Percentiles rank a stretch among this genome's conserved stretches.
phyloP scores from a whole-genome alignment of 2,888 invertebrate species.

The Slavum lentiscoides region DNA sequence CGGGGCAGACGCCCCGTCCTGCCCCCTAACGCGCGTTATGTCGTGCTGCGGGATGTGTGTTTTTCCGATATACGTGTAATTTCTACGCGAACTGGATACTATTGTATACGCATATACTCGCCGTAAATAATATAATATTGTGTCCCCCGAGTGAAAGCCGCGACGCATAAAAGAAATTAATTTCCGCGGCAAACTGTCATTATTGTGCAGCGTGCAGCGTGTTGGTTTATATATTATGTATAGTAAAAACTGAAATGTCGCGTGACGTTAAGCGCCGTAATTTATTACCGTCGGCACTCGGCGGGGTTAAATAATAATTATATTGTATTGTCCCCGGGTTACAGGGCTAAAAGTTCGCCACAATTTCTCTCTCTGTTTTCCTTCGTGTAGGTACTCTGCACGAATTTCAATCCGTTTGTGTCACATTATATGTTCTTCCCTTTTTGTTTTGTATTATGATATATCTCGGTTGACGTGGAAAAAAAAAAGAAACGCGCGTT shows the following conservation, averaged over 20 bases:
- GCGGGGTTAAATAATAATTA: constrained; percentile 41
- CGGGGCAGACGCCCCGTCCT: too few relatives aligned
- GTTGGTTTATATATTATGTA: constrained; percentile 9
- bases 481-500: too few relatives aligned
- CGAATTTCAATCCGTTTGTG: constrained; percentile 1
- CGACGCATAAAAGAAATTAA: constrained; percentile 36
- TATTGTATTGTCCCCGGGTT: not conserved
- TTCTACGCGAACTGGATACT: too few relatives aligned
- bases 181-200: constrained; percentile 30
- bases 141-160: not conserved
- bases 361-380: constrained; percentile 7
- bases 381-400: constrained; percentile 2
- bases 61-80: too few relatives aligned
- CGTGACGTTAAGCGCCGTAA: constrained; percentile 46
- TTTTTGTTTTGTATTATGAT: too few relatives aligned
- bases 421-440: not conserved
- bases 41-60: too few relatives aligned
- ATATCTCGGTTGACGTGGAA: too few relatives aligned
- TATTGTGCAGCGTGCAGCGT: not conserved
- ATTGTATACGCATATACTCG: too few relatives aligned
- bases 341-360: constrained; percentile 28
- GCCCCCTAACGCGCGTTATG: too few relatives aligned
- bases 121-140: not conserved
- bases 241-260: constrained; percentile 43
- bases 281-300: constrained; percentile 42